Evolutionary conservation across 2,113 vertebrate genomes (phyloP).

Genomic region (Daphoenositta chrysoptera): DNA sequence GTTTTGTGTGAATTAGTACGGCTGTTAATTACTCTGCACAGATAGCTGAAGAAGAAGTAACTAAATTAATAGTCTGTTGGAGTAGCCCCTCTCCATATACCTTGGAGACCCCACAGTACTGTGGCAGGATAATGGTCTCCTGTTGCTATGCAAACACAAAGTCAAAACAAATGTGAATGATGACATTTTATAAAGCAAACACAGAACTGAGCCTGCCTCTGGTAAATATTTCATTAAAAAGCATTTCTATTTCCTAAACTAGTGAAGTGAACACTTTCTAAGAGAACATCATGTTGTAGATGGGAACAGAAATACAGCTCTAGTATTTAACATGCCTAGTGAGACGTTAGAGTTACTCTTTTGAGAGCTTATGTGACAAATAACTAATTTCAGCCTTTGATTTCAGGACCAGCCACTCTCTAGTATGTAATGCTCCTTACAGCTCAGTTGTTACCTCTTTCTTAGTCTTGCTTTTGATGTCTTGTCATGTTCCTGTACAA

Average conservation of each 20-base stretch:
- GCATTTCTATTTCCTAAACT: not conserved
- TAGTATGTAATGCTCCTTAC: not conserved
- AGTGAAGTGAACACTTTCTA: not conserved
- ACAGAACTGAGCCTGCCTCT: not conserved
- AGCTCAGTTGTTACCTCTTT: not conserved
- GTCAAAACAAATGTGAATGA: slow-evolving; percentile 4
- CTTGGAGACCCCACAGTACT: not conserved
- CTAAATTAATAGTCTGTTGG: not conserved
- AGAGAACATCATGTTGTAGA: not conserved
- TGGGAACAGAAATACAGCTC: not conserved
- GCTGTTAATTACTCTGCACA: not conserved
- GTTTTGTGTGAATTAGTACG: not conserved
- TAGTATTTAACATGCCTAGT: not conserved
- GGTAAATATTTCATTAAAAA: slow-evolving; percentile 1
- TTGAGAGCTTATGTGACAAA: not conserved
- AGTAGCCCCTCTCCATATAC: not conserved
- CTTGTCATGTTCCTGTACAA: not conserved
- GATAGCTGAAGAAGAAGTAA: not conserved
- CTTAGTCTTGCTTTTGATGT: not conserved
- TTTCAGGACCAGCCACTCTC: not conserved
- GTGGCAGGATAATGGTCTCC: not conserved
- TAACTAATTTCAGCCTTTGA: not conserved
- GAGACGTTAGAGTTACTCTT: not conserved
- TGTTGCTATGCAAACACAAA: not conserved
- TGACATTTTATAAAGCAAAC: not conserved